phyloP scores from a whole-genome alignment of 2,888 invertebrate species.

The Ommatoiulus sabulosus region DNA sequence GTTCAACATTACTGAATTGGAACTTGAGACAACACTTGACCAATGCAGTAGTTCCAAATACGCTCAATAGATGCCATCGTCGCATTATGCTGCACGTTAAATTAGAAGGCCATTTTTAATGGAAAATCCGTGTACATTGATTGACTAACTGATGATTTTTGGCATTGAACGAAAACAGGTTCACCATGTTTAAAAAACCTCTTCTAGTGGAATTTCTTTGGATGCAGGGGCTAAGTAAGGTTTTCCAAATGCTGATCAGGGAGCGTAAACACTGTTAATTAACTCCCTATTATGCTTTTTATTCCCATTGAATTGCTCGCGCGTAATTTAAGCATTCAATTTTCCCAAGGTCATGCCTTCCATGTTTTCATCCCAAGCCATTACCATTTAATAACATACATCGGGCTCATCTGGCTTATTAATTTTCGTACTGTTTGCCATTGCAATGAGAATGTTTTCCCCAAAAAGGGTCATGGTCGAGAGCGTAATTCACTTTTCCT shows the following conservation, averaged over 20 bases:
- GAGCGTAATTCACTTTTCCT: neutral
- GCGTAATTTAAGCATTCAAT: slow-evolving; percentile 28
- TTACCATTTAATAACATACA: neutral
- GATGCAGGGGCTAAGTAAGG: neutral
- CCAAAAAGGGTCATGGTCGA: slow-evolving; percentile 20
- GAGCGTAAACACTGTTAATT: slow-evolving; percentile 10
- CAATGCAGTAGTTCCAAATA: too few relatives aligned
- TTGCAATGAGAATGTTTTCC: neutral
- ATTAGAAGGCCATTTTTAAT: neutral
- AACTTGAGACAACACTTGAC: too few relatives aligned
- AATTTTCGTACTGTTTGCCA: neutral
- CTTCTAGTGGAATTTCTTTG: neutral
- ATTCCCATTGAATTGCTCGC: neutral
- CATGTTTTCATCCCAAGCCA: neutral
- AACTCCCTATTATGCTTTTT: neutral
- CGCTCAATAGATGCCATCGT: too few relatives aligned
- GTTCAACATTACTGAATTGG: too few relatives aligned
- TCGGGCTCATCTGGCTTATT: neutral
- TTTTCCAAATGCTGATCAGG: neutral
- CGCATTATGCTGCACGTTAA: neutral
- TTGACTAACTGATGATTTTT: slow-evolving; percentile 31
- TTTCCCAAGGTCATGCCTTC: neutral
- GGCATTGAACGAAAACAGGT: slow-evolving; percentile 13
- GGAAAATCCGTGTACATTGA: neutral
- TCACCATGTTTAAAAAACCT: neutral